Evolutionary conservation across 2,888 invertebrate species (phyloP), one percentile per base, ranked within the genome.

Genomic region (Hoplodrina ambigua): DNA sequence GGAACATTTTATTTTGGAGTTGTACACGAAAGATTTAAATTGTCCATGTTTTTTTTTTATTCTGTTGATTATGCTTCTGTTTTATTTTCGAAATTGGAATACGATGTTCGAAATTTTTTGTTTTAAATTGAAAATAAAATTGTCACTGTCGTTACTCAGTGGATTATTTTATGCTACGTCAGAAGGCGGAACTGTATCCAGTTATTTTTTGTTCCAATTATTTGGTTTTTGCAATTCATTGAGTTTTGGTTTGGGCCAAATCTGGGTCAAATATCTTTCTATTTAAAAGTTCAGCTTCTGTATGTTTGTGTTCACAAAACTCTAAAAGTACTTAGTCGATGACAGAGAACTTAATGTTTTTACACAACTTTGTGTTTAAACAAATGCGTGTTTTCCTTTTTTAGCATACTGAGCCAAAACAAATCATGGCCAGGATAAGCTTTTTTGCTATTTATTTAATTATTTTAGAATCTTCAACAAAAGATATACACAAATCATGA

Each of bases 1-100:
- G 8, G 19, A 62, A 54, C 66, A 71, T 82, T 81, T 84, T 79
- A 76, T 71, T 72, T 56, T 70, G 25, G 46, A 72, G 44, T 44
- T 65, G 54, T 61, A 62, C 81, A 58, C 20, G 67, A 46, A 81
- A 50, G 64, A 67, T 75, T 80, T 61, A 69, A 81, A 69, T 75
- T 55, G 55, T 33, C 59, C 41, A 55, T 72, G 50, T 65, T 60
- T 56, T 53, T 62, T 58, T 33, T 41, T 63, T 64, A 82, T 80
- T 76, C 52, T 54, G 54, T 73, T 73, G 41, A 56, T 72, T 58
- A 54, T 57, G 41, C 30, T 50, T 33, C 8, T 44, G 25, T 67
- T 72, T 69, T 81, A 37, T 69, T 76, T 50, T 13, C 3, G 0
- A 46, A 44, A 69, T 65, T 46, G 61, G 4, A 71, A 71, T 75